Base-by-base conservation (phyloP, 2,888 invertebrate species). In the Orchestes rusci region DNA sequence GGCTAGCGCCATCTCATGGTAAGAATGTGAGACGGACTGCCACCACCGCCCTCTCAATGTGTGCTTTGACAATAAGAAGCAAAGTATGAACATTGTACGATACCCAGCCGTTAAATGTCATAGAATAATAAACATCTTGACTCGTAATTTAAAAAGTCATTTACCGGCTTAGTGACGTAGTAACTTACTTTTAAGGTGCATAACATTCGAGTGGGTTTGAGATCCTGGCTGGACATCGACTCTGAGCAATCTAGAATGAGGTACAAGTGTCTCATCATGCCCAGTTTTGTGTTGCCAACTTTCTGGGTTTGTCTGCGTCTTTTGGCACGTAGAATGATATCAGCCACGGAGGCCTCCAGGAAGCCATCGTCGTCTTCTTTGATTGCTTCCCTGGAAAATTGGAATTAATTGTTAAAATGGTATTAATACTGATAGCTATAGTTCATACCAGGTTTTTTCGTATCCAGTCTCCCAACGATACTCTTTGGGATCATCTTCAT, bases 231-330 rank as follows among this genome's bases (percentile, higher is more conserved):
- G 28, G 79, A 78, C 97, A 99, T 99, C 2, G 92, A 80, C 60
- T 89, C 87, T 0, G 97, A 97, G 64, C 90, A 85, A 67, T 99
- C 99, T 2, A 99, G 69, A 16, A 97, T 79, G 2, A 99, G 69
- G 62, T 84, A 90, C 42, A 99, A 68, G 69, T 99, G 96, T 35
- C 99, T 77, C 97, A 99, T 99, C 94, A 97, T 97, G 27, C 97
- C 97, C 20, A 99, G 76, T 44, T 93, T 80, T 31, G 91, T 83
- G 51, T 89, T 86, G 5, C 82, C 78, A 48, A 76, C 75, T 51
- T 83, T 80, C 31, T 83, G 77, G 23, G 78, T 73, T 49, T 82
- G 80, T 0, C 86, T 74, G 63, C 85, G 84, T 20, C 91, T 75
- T 64, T 88, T 89, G 0, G 92, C 91, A 63, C 86, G 84, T 62